Conservation (phyloP, 2,797 vertebrate genomes). For the Betta splendens region DNA sequence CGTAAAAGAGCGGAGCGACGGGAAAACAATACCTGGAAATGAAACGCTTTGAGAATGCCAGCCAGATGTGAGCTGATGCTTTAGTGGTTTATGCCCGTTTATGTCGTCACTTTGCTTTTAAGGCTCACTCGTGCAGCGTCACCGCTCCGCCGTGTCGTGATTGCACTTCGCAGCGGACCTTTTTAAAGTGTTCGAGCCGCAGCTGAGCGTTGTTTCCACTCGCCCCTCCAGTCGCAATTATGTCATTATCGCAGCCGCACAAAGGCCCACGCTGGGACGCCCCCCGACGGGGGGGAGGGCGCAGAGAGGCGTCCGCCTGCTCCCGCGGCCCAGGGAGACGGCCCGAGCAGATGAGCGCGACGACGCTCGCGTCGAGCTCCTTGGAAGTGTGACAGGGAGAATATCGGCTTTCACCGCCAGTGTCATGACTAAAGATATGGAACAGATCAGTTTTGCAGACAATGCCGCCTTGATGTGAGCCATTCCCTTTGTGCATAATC, state of each 20-base stretch:
- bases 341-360: conserved; percentile 66
- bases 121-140: conserved; percentile 18
- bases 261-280: conserved; percentile 51
- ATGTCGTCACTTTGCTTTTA: conserved; percentile 44
- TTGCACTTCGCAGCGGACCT: conserved; percentile 19
- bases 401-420: conserved; percentile 61
- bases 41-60: conserved; percentile 54
- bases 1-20: conserved; percentile 37
- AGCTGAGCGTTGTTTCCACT: conserved; percentile 38
- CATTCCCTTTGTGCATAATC: conserved; percentile 70
- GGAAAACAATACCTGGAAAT: conserved; percentile 45
- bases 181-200: conserved; percentile 25
- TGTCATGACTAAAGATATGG: conserved; percentile 60
- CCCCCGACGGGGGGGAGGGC: conserved; percentile 50
- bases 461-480: conserved; percentile 50
- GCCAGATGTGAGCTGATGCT: conserved; percentile 55
- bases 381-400: conserved; percentile 69
- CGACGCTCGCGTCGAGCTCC: conserved; percentile 58
- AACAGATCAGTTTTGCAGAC: conserved; percentile 60
- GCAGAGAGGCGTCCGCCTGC: conserved; percentile 52
- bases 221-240: conserved; percentile 36
- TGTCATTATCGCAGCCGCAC: conserved; percentile 49
- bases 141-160: conserved; percentile 19
- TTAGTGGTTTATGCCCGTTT: conserved; percentile 32
- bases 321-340: conserved; percentile 52